Evolutionary conservation across 2,888 invertebrate species (phyloP), one percentile per base, ranked within the genome.

Genomic region (Ptilodon capucinus): DNA sequence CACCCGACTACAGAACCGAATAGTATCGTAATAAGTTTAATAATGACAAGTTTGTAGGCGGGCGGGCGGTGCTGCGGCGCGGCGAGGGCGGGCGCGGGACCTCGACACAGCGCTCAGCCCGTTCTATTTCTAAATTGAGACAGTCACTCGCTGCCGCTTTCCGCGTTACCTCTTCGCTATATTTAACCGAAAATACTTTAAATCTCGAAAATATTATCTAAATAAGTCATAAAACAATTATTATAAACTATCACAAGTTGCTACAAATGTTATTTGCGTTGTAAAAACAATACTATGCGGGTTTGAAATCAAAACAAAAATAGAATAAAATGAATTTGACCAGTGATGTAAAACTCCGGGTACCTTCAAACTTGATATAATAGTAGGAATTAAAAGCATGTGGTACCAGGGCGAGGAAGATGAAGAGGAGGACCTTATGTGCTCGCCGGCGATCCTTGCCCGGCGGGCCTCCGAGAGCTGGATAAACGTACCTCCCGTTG

Each of bases 401-500:
- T 95, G 96, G 94, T 95, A 95, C 79, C 94, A 94, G 76, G 94
- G 94, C 56, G 93, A 94, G 44, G 95, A 95, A 64, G 96, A 96
- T 66, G 96, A 96, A 77, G 97, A 97, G 71, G 96, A 96, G 80
- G 96, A 96, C 68, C 92, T 97, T 68, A 92, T 96, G 93, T 97
- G 95, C 90, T 97, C 97, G 71, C 97, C 97, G 59, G 97, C 97
- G 52, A 92, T 97, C 58, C 93, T 97, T 89, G 97, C 97, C 52
- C 92, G 97, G 60, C 92, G 97, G 63, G 97, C 97, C 42, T 96
- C 96, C 16, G 97, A 97, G 82, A 96, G 96, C 81, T 97, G 97
- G 97, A 97, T 97, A 68, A 95, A 95, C 72, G 95, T 96, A 62
- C 96, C 96, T 81, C 96, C 96, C 42, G 93, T 95, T 52, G 96